These are phyloP conservation scores for Botia kubotai DNA, from an alignment of 2,797 vertebrate genomes.

Conservation along the genomic window DNA sequence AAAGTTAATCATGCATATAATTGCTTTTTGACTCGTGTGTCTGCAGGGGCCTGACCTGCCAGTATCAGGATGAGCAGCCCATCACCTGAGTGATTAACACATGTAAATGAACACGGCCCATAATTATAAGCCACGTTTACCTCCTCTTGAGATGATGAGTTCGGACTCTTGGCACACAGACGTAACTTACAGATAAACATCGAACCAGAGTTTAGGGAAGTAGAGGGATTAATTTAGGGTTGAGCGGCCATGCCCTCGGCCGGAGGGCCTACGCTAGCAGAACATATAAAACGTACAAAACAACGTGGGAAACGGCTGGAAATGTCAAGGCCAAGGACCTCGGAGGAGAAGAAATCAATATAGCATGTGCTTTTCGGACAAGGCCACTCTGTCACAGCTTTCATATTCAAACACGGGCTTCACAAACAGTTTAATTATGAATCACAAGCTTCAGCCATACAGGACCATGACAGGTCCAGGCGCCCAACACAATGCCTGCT, in stretches of 20 bases:
- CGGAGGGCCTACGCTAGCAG: conserved; percentile 24
- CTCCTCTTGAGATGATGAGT: conserved; percentile 40
- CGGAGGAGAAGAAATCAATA: conserved; percentile 53
- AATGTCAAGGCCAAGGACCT: conserved; percentile 57
- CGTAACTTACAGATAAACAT: conserved; percentile 37
- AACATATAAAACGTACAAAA: conserved; percentile 47
- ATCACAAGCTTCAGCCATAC: conserved; percentile 60
- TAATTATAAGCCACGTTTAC: conserved; percentile 57
- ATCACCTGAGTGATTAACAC: conserved; percentile 63
- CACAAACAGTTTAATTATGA: conserved; percentile 65
- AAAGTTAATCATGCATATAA: conserved; percentile 67
- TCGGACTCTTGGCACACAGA: conserved; percentile 51
- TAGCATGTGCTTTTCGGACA: conserved; percentile 54
- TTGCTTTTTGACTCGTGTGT: conserved; percentile 63
- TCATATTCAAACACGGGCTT: conserved; percentile 57
- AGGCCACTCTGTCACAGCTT: conserved; percentile 60
- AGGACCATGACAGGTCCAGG: conserved; percentile 55
- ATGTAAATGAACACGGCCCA: conserved; percentile 63
- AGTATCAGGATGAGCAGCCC: conserved; percentile 59
- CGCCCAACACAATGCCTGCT: conserved; percentile 53
- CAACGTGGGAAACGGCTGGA: conserved; percentile 53
- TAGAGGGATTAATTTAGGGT: conserved; percentile 46
- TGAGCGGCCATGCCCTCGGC: conserved; percentile 14
- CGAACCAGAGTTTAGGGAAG: conserved; percentile 26
- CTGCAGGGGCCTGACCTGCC: conserved; percentile 60